Evolutionary conservation across 2,113 vertebrate species (phyloP).

Genomic region (Oophaga pumilio): DNA sequence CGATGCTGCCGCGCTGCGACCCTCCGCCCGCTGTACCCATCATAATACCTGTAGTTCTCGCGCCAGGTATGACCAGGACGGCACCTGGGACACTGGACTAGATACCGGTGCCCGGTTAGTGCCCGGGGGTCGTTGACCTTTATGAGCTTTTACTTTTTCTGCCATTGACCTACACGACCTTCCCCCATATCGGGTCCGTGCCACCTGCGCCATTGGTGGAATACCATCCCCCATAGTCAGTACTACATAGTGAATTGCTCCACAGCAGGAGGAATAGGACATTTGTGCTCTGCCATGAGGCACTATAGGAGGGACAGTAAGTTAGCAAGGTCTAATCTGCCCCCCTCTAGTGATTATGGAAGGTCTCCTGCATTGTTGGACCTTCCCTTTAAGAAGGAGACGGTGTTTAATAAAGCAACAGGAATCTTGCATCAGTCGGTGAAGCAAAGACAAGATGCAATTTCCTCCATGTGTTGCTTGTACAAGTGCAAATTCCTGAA

Average conservation of each 20-base stretch:
- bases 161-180: no score
- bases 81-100: no score
- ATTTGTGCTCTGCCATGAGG: not conserved
- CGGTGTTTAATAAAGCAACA: not conserved
- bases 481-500: not conserved
- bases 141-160: no score
- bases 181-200: no score
- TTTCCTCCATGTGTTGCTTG: not conserved
- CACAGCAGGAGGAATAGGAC: not conserved
- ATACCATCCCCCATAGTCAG: no score
- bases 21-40: not conserved
- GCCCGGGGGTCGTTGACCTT: no score
- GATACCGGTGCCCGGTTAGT: no score
- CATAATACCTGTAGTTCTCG: not conserved
- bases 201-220: no score
- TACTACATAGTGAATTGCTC: no score
- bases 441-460: not conserved
- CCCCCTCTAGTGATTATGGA: not conserved
- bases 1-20: not conserved
- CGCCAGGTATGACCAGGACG: no score
- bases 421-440: constrained; percentile 4
- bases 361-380: not conserved
- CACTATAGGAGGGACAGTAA: not conserved
- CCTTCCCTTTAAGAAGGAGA: not conserved
- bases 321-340: not conserved